phyloP scores from a whole-genome alignment of 1,140 invertebrate species.

The Drosophila elegans region DNA sequence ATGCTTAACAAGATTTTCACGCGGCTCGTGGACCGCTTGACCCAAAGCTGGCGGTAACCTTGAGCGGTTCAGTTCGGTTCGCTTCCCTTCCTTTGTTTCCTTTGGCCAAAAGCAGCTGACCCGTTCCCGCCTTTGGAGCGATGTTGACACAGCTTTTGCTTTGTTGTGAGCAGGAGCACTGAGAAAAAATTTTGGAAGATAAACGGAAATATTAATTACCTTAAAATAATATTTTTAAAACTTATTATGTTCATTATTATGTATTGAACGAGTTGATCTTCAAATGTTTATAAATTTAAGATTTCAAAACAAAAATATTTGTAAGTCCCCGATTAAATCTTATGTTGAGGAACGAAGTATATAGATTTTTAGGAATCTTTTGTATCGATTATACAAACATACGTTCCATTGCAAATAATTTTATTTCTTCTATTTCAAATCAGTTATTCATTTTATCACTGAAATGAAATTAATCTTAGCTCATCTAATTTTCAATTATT shows the following conservation, averaged over 20 bases:
- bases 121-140: slow-evolving; percentile 4
- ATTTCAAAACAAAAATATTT: too few species aligned
- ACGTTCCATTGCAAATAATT: too few species aligned
- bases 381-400: not conserved
- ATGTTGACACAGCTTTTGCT: slow-evolving; percentile 27
- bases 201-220: too few species aligned
- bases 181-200: not conserved
- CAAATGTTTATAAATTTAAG: too few species aligned
- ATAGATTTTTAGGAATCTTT: too few species aligned
- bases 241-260: too few species aligned
- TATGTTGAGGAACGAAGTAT: too few species aligned
- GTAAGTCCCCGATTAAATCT: too few species aligned
- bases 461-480: too few species aligned
- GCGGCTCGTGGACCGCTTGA: slow-evolving; percentile 48
- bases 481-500: not conserved
- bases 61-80: slow-evolving; percentile 22
- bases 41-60: slow-evolving; percentile 68
- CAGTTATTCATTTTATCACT: not conserved
- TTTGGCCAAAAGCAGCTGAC: slow-evolving; percentile 19
- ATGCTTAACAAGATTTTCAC: slow-evolving; percentile 77
- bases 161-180: slow-evolving; percentile 11
- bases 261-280: too few species aligned
- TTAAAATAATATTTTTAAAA: too few species aligned
- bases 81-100: slow-evolving; percentile 15
- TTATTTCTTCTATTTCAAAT: too few species aligned